These are phyloP conservation scores for Corbicula japonica DNA, from an alignment of 2,888 invertebrate species.

Conservation along the genomic window DNA sequence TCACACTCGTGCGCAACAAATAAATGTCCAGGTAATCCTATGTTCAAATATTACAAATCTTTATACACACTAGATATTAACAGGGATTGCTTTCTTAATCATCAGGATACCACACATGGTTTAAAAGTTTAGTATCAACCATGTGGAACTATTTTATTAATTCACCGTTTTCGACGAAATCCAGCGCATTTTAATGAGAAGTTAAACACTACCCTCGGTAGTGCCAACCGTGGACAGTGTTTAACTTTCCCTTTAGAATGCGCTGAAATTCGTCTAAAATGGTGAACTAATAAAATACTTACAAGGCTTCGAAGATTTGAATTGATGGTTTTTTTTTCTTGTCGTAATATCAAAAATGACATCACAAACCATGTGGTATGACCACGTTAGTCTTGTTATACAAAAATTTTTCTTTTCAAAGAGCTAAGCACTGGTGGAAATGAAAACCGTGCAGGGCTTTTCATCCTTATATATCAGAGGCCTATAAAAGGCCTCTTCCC, in stretches of 20 bases:
- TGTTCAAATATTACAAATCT: neutral
- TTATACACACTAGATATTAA: neutral
- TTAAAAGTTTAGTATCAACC: neutral
- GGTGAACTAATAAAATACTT: neutral
- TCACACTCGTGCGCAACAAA: neutral
- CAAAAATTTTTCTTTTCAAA: too few relatives aligned
- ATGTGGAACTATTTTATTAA: neutral
- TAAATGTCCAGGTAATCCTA: neutral
- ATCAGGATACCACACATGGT: neutral
- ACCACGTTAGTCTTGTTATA: too few relatives aligned
- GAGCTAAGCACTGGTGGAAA: too few relatives aligned
- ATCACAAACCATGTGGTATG: too few relatives aligned
- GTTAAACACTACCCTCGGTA: neutral
- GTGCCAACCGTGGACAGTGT: neutral
- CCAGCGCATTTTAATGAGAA: neutral
- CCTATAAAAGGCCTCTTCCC: too few relatives aligned
- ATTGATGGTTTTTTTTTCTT: too few relatives aligned
- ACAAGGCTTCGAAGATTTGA: neutral
- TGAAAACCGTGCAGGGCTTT: too few relatives aligned
- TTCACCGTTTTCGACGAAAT: neutral
- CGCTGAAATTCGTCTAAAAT: too few relatives aligned
- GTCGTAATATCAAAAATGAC: too few relatives aligned
- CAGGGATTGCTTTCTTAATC: neutral
- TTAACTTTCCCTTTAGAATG: neutral
- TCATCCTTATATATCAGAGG: too few relatives aligned